phyloP scores from a whole-genome alignment of 2,888 invertebrate species.

The Lycophotia porphyrea region DNA sequence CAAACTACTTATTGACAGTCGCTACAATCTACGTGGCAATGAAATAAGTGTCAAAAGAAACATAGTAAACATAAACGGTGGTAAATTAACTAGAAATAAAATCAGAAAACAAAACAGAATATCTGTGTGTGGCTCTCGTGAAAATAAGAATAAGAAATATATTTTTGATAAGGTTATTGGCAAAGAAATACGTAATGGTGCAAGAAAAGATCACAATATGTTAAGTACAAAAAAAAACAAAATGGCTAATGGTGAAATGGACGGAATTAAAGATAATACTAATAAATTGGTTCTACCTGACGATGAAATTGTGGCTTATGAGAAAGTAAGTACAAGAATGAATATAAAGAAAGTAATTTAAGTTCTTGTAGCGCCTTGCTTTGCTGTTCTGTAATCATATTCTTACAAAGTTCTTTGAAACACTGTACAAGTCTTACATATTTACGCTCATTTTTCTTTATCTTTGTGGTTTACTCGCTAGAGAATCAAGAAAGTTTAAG shows the following conservation, averaged over 20 bases:
- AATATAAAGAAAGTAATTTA: slow-evolving; percentile 22
- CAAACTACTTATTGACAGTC: slow-evolving; percentile 71
- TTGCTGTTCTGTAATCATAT: slow-evolving; percentile 13
- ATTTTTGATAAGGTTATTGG: slow-evolving; percentile 21
- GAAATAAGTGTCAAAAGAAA: slow-evolving; percentile 75
- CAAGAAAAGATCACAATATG: slow-evolving; percentile 55
- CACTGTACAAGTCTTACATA: slow-evolving; percentile 8
- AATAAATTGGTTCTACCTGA: slow-evolving; percentile 67
- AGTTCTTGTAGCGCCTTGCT: slow-evolving; percentile 6
- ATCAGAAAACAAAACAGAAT: slow-evolving; percentile 64
- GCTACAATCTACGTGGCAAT: slow-evolving; percentile 80
- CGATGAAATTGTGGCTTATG: slow-evolving; percentile 57
- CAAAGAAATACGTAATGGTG: slow-evolving; percentile 27
- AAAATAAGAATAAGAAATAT: slow-evolving; percentile 50
- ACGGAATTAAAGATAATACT: slow-evolving; percentile 51
- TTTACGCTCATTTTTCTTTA: slow-evolving; percentile 29
- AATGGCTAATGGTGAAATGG: slow-evolving; percentile 35
- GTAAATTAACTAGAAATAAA: slow-evolving; percentile 57
- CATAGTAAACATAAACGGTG: slow-evolving; percentile 61
- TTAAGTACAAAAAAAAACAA: slow-evolving; percentile 45
- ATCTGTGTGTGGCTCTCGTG: slow-evolving; percentile 72
- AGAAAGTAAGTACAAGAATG: slow-evolving; percentile 68
- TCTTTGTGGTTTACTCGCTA: background rate
- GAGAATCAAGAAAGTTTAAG: slow-evolving; percentile 15
- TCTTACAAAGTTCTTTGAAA: slow-evolving; percentile 29